Evolutionary conservation across 2,113 vertebrate genomes (phyloP).

Genomic region (Zosterops borbonicus): DNA sequence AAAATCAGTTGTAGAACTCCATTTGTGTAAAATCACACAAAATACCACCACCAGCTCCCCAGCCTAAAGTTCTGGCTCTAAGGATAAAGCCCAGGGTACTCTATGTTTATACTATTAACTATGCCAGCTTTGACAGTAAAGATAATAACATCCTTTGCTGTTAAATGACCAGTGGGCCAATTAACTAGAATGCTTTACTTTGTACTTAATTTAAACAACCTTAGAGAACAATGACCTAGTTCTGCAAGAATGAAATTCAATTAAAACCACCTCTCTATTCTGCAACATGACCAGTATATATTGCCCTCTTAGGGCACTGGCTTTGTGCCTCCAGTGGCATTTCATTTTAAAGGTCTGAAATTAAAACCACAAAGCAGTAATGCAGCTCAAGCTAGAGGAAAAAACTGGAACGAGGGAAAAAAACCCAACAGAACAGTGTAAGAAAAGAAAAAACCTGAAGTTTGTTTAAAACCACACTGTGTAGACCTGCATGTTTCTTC

Average conservation of each 20-base stretch:
- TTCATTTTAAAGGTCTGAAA: conserved; percentile 6
- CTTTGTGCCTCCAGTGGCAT: neutral
- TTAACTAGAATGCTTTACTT: neutral
- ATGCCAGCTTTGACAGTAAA: neutral
- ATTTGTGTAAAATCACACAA: neutral
- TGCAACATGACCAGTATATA: neutral
- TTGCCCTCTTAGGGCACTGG: neutral
- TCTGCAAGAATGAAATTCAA: conserved; percentile 2
- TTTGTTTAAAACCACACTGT: neutral
- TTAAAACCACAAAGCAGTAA: neutral
- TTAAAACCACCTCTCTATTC: neutral
- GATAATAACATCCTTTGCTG: neutral
- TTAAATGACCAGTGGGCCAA: neutral
- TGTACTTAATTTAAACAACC: conserved; percentile 17
- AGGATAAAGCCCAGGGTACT: neutral
- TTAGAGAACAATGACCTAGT: conserved; percentile 13
- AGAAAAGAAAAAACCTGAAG: neutral
- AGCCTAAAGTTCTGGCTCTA: neutral
- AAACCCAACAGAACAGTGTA: neutral
- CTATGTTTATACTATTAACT: neutral
- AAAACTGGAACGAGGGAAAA: neutral
- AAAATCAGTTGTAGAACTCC: neutral
- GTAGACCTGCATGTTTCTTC: neutral
- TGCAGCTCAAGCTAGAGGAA: neutral
- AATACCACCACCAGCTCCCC: neutral